Evolutionary conservation across 1,140 invertebrate genomes (phyloP), one percentile per base, ranked within the genome.

Genomic region (Trichogramma pretiosum): DNA sequence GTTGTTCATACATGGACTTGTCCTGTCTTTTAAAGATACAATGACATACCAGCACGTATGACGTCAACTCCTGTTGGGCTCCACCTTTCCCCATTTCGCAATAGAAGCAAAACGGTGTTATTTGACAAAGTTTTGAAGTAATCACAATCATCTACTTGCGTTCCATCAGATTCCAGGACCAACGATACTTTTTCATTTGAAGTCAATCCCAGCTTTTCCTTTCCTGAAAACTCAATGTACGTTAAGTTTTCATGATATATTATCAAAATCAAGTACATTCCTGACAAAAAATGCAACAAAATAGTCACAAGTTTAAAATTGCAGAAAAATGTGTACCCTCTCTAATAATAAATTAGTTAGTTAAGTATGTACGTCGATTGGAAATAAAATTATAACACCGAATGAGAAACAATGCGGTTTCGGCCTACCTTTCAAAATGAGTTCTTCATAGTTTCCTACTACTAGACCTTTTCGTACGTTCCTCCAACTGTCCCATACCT

Each of bases 401-500:
- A n/a, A n/a, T n/a, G n/a, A n/a, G n/a, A n/a, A n/a, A n/a, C 13
- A 34, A 13, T 14, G 22, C 52, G 43, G 47, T 63, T n/a, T n/a
- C n/a, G n/a, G n/a, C n/a, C 64, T 61, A 87, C 84, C 91, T 79
- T 87, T 85, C 61, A 84, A 81, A 76, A 92, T 80, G 63, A 96
- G 76, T 74, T 96, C 93, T 71, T 89, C 84, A 63, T 94, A 85
- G 68, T 84, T 89, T 65, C 84, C 84, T 64, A 93, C 92, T 58
- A 93, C 89, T 68, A 95, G 75, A 63, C 89, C 90, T 75, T 94
- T 95, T 71, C 91, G 84, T 60, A 89, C 81, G 75, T 84, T 89
- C 77, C 93, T 80, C 77, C 87, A 89, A 74, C 85, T 87, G 80
- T 92, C 92, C 92, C 92, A 95, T 83, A 95, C 85, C 82, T 95